A percentile compares a stretch with the other conserved stretches of the same genome.
phyloP scores from a whole-genome alignment of 2,113 vertebrate species.

The Choloepus hoffmanni region DNA sequence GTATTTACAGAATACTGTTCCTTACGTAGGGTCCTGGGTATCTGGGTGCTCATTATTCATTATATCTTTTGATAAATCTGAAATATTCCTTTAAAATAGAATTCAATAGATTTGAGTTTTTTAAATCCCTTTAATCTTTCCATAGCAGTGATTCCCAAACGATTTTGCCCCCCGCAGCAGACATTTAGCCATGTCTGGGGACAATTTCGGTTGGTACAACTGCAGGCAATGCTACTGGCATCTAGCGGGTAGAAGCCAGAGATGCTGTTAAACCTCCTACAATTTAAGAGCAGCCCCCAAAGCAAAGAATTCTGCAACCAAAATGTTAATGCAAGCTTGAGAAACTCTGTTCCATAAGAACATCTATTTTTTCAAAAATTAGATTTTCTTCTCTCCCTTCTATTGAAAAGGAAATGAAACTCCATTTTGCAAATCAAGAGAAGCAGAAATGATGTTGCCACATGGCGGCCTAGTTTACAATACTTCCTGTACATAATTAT shows the following conservation, averaged over 20 bases:
- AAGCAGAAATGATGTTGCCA: neutral
- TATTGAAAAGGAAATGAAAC: neutral
- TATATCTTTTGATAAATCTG: neutral
- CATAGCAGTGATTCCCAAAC: neutral
- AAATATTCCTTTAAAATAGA: neutral
- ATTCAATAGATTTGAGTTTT: neutral
- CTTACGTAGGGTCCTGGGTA: neutral
- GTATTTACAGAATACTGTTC: neutral
- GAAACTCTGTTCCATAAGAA: neutral
- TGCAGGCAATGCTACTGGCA: neutral
- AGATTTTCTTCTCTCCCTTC: neutral
- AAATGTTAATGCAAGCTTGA: neutral
- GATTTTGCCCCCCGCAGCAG: neutral
- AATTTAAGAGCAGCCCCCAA: neutral
- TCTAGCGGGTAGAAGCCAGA: neutral
- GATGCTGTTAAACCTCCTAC: neutral
- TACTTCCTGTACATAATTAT: slow-evolving; percentile 7
- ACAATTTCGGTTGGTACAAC: neutral
- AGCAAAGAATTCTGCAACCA: neutral
- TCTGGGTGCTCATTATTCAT: neutral
- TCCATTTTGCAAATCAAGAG: neutral
- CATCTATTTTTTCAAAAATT: neutral
- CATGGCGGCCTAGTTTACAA: neutral
- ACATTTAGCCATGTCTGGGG: neutral
- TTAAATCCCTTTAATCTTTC: neutral